Evolutionary conservation across 1,140 invertebrate genomes (phyloP), one percentile per base, ranked within the genome.

Genomic region (Euura lappo): DNA sequence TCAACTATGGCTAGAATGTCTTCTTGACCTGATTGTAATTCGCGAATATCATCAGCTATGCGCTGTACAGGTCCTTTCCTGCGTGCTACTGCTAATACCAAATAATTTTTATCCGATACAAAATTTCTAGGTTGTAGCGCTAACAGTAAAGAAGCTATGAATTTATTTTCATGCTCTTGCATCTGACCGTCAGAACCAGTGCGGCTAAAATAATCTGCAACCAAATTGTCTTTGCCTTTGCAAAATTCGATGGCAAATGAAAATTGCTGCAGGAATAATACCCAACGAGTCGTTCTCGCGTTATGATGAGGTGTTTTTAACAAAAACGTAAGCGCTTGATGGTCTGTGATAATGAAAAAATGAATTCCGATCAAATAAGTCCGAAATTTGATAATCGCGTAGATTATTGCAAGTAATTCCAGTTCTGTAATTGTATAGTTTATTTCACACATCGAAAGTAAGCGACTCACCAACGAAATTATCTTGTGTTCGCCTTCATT

Each of bases 311-410:
- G 8, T 6, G 2, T 65, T 13, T 8, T 67, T 8, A 65, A 66
- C 11, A 71, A 13, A 45, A 71, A 71, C 6, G 70, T 71, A 13
- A 71, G 42, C 7, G n/a, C 45, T 65, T 71, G 6, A 43, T 66
- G 46, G 65, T 71, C 70, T 13, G 70, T 71, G 11, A 11, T 67
- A n/a, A 71, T 60, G 13, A 65, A 13, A 67, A 71, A 71, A 2
- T 71, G 13, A 7, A 3, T 60, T 4, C 3, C 2, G 8, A 67
- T 8, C 11, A 71, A 13, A 60, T 2, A 71, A n/a, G 28, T 65
- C 51, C 13, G 7, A 13, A 71, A 71, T 45, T 71, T 71, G 4
- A 13, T 28, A n/a, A n/a, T n/a, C n/a, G n/a, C n/a, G n/a, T n/a
- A n/a, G n/a, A n/a, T n/a, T n/a, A n/a, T n/a, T n/a, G n/a, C n/a